Base-by-base conservation (phyloP, 2,888 invertebrate species). In the Scelioninae gen. 1 region DNA sequence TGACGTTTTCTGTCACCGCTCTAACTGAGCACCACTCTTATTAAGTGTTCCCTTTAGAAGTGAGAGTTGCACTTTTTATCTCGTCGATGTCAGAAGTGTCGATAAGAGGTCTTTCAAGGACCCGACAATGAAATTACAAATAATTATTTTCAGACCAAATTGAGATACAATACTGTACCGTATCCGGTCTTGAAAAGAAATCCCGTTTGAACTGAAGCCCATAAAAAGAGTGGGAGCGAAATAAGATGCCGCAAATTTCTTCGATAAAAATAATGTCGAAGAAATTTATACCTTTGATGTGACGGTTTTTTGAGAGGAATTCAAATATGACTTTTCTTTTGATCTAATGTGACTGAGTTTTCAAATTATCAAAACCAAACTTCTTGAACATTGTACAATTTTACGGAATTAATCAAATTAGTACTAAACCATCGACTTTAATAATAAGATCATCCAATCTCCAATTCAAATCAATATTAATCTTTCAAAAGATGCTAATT, bases 21-120 rank as follows among this genome's bases (percentile, higher is more conserved):
- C 89, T 90, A 91, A 91, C 88, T 89, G 90, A 91, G 90, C 88
- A 89, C 89, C 88, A 89, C 89, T 90, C 86, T 88, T 88, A 90
- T 91, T 88, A 89, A 90, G 90, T 89, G 90, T 88, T 89, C 88
- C 86, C 87, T 86, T 85, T 81, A 84, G 76, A 81, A 85, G 85
- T 83, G 87, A 87, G 88, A 87, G 88, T 86, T 86, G 87, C 78
- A 88, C 88, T 88, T 86, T 86, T 87, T 86, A 86, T 56, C 82
- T 85, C 85, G 86, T 86, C 86, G 84, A 87, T 86, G 85, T 40
- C 69, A 66, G 62, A 83, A 82, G 72, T 74, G 78, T 77, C 74
- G 79, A 85, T 69, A 56, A 82, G 78, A 63, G 71, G 40, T 77
- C 74, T 72, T 78, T 78, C 56, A 60, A 65, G 65, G 40, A 38